These are phyloP conservation scores for Gymnobelideus leadbeateri DNA, from an alignment of 2,113 vertebrate genomes.

Conservation along the genomic window DNA sequence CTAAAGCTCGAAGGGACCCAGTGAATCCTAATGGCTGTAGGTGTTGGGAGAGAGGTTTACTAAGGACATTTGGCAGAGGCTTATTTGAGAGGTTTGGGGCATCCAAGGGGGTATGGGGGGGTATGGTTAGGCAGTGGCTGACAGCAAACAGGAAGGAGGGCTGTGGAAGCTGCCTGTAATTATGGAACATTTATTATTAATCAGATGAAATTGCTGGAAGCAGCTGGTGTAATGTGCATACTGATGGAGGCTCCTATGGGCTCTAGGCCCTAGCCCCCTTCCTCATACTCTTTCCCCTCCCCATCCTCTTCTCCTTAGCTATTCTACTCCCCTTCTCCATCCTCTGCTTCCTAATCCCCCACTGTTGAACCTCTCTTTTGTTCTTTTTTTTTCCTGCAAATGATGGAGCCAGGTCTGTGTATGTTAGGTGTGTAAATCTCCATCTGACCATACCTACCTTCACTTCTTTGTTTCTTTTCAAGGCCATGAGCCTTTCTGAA, in stretches of 20 bases:
- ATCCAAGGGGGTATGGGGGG: slow-evolving; percentile 24
- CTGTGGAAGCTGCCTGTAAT: slow-evolving; percentile 86
- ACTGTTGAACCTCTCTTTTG: not conserved
- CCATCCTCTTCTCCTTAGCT: not conserved
- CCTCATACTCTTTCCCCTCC: not conserved
- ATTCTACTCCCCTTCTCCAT: too few relatives aligned
- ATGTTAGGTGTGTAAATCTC: not conserved
- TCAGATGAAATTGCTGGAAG: slow-evolving; percentile 89
- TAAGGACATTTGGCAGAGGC: not conserved
- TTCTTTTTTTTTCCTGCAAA: slow-evolving; percentile 1
- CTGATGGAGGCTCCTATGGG: slow-evolving; percentile 77
- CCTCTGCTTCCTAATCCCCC: not conserved
- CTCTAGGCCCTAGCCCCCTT: not conserved
- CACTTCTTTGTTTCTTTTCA: not conserved
- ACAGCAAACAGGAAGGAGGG: slow-evolving; percentile 85
- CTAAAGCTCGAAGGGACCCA: not conserved
- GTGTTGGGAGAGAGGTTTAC: not conserved
- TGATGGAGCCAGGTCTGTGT: not conserved
- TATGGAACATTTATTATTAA: slow-evolving; percentile 91
- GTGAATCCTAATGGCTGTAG: not conserved
- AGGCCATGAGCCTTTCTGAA: slow-evolving; percentile 12
- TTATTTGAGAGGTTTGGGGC: slow-evolving; percentile 35
- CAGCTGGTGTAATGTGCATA: slow-evolving; percentile 86
- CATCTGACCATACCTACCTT: not conserved
- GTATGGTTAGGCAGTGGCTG: slow-evolving; percentile 81